These are phyloP conservation scores for Hydrozoanthus tunicans DNA, from an alignment of 64 coral and sea anemone genomes.

Conservation along the genomic window DNA sequence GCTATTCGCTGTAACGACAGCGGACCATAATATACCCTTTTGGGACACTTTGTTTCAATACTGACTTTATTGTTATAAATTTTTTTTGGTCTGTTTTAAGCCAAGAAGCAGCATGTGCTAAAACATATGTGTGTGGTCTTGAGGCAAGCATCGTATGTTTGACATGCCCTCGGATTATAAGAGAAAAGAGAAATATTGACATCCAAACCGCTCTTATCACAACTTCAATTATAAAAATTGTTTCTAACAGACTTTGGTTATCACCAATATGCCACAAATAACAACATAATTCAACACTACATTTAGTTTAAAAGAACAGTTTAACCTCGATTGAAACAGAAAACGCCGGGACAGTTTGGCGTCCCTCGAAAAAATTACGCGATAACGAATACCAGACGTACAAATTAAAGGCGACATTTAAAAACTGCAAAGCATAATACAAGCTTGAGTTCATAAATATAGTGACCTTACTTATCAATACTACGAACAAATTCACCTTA, in stretches of 20 bases:
- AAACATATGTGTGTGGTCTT: neutral
- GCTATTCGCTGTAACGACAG: no score
- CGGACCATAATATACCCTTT: no score
- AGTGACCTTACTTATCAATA: neutral
- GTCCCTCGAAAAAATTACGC: neutral
- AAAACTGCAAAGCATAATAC: neutral
- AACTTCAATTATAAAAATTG: neutral
- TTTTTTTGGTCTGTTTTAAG: neutral
- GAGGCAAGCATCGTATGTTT: neutral
- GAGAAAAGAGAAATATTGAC: neutral
- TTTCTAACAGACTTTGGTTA: constrained; percentile 35
- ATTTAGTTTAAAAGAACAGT: constrained; percentile 20
- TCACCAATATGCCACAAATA: constrained; percentile 46
- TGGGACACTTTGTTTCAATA: neutral
- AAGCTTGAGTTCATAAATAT: neutral
- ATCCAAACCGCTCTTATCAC: constrained; percentile 4
- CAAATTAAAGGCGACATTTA: neutral
- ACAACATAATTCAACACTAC: constrained; percentile 25
- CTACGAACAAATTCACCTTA: neutral
- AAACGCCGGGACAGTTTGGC: neutral
- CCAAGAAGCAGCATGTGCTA: neutral
- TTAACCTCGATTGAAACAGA: constrained; percentile 46
- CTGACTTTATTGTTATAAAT: neutral
- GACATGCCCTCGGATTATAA: neutral
- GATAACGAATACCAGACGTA: constrained; percentile 11